These are phyloP conservation scores for Osmerus mordax DNA, from an alignment of 2,113 vertebrate species.

Conservation along the genomic window DNA sequence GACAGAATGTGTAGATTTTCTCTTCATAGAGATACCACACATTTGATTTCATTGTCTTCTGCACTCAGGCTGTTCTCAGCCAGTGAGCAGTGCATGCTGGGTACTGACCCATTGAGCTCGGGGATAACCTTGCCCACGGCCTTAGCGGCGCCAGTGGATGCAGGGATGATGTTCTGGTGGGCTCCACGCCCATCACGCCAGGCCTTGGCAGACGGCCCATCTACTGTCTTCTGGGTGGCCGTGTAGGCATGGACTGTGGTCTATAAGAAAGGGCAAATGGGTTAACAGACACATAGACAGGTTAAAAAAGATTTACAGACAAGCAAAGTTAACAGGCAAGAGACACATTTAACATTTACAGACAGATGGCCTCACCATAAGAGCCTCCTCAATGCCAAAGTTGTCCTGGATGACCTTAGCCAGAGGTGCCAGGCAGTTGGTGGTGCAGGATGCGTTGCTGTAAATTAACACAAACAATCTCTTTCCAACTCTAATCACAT, in stretches of 20 bases:
- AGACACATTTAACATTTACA: too few relatives aligned
- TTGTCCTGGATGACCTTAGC: constrained; percentile 85
- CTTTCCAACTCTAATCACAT: not conserved
- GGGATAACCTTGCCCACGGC: constrained; percentile 88
- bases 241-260: constrained; percentile 90
- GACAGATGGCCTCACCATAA: constrained; percentile 76
- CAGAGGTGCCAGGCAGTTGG: constrained; percentile 87
- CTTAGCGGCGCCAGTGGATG: constrained; percentile 85
- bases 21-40: not conserved
- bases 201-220: constrained; percentile 82
- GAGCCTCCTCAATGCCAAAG: constrained; percentile 83
- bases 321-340: not conserved
- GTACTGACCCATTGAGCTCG: constrained; percentile 80
- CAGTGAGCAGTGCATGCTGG: not conserved
- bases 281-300: constrained; percentile 12
- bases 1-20: not conserved
- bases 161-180: constrained; percentile 87
- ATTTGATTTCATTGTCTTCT: not conserved
- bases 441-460: constrained; percentile 90
- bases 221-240: constrained; percentile 90
- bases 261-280: constrained; percentile 53
- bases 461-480: constrained; percentile 9
- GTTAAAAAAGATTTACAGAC: not conserved
- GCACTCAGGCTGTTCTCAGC: not conserved
- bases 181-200: constrained; percentile 85